A percentile compares a stretch with the other conserved stretches of the same genome.
Evolutionary conservation across 2,113 vertebrate species (phyloP).

Genomic region (Pollachius pollachius): DNA sequence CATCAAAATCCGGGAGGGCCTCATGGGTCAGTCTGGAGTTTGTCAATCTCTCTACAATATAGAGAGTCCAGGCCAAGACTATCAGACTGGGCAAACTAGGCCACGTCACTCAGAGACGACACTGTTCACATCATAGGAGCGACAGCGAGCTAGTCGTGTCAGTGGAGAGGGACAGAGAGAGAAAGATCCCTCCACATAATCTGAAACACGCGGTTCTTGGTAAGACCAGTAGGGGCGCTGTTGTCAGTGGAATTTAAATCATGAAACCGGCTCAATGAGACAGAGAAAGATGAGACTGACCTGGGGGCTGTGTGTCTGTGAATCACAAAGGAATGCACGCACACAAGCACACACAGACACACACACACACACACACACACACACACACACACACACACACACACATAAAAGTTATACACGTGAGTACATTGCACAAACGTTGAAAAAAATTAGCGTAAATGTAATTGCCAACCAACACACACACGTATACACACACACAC

Average conservation of each 20-base stretch:
- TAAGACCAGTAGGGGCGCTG: constrained; percentile 57
- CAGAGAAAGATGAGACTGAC: background rate
- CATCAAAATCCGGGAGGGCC: constrained; percentile 30
- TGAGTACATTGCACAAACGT: no score
- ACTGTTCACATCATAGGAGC: constrained; percentile 31
- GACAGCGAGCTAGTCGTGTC: constrained; percentile 23
- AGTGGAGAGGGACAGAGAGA: background rate
- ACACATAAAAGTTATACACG: no score
- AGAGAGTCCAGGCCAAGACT: constrained; percentile 11
- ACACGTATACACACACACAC: background rate
- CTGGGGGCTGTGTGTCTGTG: background rate
- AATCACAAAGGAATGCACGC: background rate
- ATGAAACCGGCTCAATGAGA: background rate
- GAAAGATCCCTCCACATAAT: constrained; percentile 21
- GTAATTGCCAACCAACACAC: background rate
- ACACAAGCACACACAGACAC: background rate
- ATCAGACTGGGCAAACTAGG: constrained; percentile 50
- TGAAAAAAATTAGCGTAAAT: no score
- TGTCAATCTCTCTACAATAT: constrained; percentile 37
- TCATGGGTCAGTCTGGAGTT: constrained; percentile 17
- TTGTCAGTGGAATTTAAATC: constrained; percentile 38
- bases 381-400: no score
- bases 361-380: background rate
- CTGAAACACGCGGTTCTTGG: constrained; percentile 20
- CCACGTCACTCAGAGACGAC: constrained; percentile 36